Percentiles rank a stretch among this genome's conserved stretches.
Evolutionary conservation across 1,140 invertebrate species (phyloP).

Genomic region (Bombus turneri): DNA sequence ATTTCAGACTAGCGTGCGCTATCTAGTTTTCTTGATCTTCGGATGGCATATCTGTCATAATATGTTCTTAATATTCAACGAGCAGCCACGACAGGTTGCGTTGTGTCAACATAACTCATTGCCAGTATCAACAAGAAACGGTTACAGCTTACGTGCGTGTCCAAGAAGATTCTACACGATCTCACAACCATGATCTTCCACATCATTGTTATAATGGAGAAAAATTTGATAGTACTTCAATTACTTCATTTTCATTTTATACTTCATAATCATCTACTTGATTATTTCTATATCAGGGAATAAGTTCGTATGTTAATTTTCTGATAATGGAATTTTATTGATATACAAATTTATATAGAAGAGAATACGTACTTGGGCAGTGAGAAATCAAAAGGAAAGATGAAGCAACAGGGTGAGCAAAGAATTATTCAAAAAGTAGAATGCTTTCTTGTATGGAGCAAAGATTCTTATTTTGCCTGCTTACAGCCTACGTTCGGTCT

Average conservation of each 20-base stretch:
- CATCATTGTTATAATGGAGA: not conserved
- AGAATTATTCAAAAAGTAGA: conserved; percentile 12
- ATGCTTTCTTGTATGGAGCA: conserved; percentile 24
- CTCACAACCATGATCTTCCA: not conserved
- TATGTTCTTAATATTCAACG: conserved; percentile 59
- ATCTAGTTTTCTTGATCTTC: conserved; percentile 40
- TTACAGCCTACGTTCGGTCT: conserved; percentile 56
- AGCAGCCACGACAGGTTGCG: conserved; percentile 46
- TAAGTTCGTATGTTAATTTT: not conserved
- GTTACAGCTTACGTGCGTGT: conserved; percentile 25
- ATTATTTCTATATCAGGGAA: not conserved
- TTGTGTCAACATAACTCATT: conserved; percentile 69
- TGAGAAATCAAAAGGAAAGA: not conserved
- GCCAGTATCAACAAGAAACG: conserved; percentile 72
- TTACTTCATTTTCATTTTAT: not conserved
- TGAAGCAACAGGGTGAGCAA: not conserved
- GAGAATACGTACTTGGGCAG: not conserved
- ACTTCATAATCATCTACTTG: not conserved
- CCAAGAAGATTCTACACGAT: conserved; percentile 21
- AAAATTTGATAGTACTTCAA: not conserved
- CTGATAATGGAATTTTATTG: not conserved
- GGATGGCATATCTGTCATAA: conserved; percentile 45
- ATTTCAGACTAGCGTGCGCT: not conserved
- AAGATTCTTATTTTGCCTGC: conserved; percentile 52
- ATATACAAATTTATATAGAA: not conserved